Conservation (phyloP, 2,113 vertebrate genomes). For the Choloepus hoffmanni region DNA sequence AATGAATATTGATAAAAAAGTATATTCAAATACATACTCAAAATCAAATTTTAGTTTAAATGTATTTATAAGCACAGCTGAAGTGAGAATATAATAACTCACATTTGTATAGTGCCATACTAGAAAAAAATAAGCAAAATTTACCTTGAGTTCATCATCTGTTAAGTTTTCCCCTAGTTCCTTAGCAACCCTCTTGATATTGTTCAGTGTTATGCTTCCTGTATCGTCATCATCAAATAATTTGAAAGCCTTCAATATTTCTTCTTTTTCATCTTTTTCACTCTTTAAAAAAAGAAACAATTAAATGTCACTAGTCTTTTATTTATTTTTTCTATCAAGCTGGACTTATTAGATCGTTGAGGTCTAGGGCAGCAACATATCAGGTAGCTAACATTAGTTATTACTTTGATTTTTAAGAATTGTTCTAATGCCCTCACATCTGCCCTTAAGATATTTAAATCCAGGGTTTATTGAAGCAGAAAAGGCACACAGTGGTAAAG, state of each 20-base stretch:
- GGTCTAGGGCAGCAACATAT: background rate
- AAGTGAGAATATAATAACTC: background rate
- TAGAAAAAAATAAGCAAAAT: background rate
- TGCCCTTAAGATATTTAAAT: background rate
- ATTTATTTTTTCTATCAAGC: background rate
- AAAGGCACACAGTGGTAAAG: background rate
- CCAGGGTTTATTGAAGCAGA: background rate
- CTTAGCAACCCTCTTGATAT: constrained; percentile 94
- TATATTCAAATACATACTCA: background rate
- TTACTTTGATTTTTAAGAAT: background rate
- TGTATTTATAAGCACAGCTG: background rate
- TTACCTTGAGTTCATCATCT: constrained; percentile 95
- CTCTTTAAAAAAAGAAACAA: constrained; percentile 84
- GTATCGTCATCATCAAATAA: constrained; percentile 96
- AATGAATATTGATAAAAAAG: background rate
- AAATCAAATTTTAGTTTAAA: constrained; percentile 40
- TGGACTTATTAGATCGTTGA: background rate
- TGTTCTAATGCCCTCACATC: background rate
- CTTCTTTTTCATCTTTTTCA: constrained; percentile 96
- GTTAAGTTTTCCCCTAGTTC: constrained; percentile 96
- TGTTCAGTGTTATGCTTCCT: constrained; percentile 95
- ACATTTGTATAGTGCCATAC: background rate
- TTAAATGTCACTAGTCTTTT: background rate
- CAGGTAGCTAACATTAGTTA: background rate
- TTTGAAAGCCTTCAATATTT: constrained; percentile 95